Base-by-base conservation (phyloP, 2,888 invertebrate species). In the Seira sanloemensis region DNA sequence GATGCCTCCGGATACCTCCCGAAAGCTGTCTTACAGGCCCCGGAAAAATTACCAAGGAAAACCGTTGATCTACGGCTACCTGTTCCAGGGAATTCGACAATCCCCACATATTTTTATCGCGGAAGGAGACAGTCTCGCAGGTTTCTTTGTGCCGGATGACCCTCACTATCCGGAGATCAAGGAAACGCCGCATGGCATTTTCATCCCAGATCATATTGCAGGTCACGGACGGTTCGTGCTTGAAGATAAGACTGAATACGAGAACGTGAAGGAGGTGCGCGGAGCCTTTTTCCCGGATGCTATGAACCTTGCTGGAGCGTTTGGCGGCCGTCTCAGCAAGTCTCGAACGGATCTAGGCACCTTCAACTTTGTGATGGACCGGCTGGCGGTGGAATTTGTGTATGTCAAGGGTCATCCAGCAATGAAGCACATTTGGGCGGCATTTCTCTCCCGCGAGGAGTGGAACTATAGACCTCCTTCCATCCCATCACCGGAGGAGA, bases 31-130 rank as follows among this genome's bases (percentile, higher is more conserved):
- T 9, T 24, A 27, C 26, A 66, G 75, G 16, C 72, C 67, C 0
- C 1, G 72, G 5, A 78, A 50, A 16, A 67, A 25, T n/a, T 2
- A 2, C 12, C 24, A 76, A 2, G 76, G 69, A 19, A 76, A 62
- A 21, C 24, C 12, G 2, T 37, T 83, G 2, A 23, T 73, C 16
- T 83, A 83, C 37, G 83, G 83, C 2, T 27, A 19, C 18, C 18
- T 78, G 5, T 78, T 73, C 12, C 25, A 50, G 0, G 83, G 83
- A 21, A 73, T 78, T 7, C 9, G 16, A 1, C 58, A 68, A 1
- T 77, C 77, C 21, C 78, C 83, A 4, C 78, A 83, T 25, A 50
- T 83, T 5, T 83, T 83, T 25, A 21, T 83, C 1, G 67, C 83
- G 1, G 83, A 83, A 18, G 83, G 83, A 9, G 71, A 78, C 16